Percentiles rank a stretch among this genome's conserved stretches.
Conservation (phyloP, 2,888 invertebrate species). For the Parelbella ahira region DNA sequence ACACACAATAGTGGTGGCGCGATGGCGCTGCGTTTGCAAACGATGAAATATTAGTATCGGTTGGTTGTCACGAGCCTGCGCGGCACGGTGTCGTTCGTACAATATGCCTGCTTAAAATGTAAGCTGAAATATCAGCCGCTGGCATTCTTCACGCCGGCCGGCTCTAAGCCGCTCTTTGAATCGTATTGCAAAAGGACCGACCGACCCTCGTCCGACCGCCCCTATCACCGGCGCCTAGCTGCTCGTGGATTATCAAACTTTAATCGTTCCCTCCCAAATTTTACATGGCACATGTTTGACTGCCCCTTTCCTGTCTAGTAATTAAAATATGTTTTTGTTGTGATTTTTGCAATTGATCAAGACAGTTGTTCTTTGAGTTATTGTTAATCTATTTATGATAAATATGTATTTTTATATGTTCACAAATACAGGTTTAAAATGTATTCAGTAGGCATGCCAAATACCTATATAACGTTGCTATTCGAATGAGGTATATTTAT, state of each 20-base stretch:
- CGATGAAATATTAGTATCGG: constrained; percentile 62
- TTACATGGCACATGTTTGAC: constrained; percentile 26
- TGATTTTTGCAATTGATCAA: too few relatives aligned
- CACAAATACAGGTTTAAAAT: too few relatives aligned
- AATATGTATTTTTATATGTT: too few relatives aligned
- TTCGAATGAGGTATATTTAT: too few relatives aligned
- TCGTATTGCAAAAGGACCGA: constrained; percentile 49
- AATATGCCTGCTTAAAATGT: constrained; percentile 37
- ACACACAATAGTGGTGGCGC: constrained; percentile 61
- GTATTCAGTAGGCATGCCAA: too few relatives aligned
- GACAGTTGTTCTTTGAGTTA: too few relatives aligned
- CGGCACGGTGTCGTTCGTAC: constrained; percentile 26
- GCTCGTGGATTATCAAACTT: constrained; percentile 65
- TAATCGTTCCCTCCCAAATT: constrained; percentile 42
- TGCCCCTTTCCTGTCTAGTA: constrained; percentile 22
- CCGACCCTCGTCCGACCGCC: constrained; percentile 56
- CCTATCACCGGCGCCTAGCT: constrained; percentile 64
- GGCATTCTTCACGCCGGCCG: constrained; percentile 46
- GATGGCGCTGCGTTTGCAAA: constrained; percentile 55
- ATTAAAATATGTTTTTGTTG: constrained; percentile 1
- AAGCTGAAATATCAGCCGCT: constrained; percentile 33
- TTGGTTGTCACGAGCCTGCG: too few relatives aligned
- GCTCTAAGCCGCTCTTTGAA: constrained; percentile 49
- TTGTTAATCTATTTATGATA: too few relatives aligned
- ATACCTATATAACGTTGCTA: too few relatives aligned